A percentile compares a stretch with the other conserved stretches of the same genome.
phyloP scores from a whole-genome alignment of 2,113 vertebrate species.

The Phalacrocorax brasilianus region DNA sequence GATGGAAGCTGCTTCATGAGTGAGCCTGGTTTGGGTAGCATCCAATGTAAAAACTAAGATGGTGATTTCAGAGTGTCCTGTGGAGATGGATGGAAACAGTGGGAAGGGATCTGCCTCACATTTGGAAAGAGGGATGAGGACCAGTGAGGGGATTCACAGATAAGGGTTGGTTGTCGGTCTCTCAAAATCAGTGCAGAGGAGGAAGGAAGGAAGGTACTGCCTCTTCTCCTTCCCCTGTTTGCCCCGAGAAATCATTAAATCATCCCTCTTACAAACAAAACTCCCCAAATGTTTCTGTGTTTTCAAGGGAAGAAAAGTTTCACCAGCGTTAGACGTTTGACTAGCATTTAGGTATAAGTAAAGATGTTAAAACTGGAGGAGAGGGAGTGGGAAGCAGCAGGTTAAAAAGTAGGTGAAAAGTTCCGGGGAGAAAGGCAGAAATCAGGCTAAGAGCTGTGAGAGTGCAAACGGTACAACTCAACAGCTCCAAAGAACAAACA shows the following conservation, averaged over 20 bases:
- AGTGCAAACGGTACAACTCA: neutral
- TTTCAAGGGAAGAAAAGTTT: neutral
- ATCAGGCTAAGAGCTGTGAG: neutral
- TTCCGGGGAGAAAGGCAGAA: neutral
- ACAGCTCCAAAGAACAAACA: neutral
- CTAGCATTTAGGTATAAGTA: neutral
- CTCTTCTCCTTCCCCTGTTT: neutral
- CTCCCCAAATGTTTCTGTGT: neutral
- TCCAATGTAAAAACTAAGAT: neutral
- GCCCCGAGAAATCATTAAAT: neutral
- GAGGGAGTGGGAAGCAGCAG: neutral
- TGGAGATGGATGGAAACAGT: neutral
- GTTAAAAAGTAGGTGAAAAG: neutral
- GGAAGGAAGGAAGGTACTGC: neutral
- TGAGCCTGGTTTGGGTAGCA: neutral
- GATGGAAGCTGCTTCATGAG: neutral
- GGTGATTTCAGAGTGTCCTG: neutral
- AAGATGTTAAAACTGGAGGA: neutral
- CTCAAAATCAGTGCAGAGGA: neutral
- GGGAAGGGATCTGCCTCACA: fast-evolving
- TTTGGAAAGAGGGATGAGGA: neutral
- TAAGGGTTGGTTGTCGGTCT: fast-evolving
- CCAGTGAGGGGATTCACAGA: neutral
- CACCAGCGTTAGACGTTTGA: neutral
- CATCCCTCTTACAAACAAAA: neutral